Evolutionary conservation across 2,797 vertebrate genomes (phyloP), one percentile per base, ranked within the genome.

Genomic region (Melanotaenia nigrans): DNA sequence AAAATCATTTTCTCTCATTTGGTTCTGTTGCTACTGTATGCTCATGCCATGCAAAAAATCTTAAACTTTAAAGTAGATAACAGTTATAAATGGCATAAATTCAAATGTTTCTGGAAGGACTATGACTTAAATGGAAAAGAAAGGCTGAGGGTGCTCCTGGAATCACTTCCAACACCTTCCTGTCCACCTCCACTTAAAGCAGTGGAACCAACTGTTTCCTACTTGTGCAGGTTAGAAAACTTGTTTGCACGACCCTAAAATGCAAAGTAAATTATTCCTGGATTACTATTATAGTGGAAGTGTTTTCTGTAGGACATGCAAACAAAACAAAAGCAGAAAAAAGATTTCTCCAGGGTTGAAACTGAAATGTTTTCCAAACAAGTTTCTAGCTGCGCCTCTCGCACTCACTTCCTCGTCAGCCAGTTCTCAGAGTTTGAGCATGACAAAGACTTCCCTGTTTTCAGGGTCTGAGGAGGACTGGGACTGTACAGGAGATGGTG

Each of bases 371-470:
- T 65, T 76, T 75, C 56, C 55, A 85, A 78, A 75, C 25, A 28
- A 76, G 71, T 61, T 61, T 79, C 73, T 72, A 60, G 74, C 75
- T 74, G 70, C 35, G 73, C 76, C 54, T 82, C 78, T 85, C 75
- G 84, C 33, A 5, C 68, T 86, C 73, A 54, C 35, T 81, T 88
- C 81, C 70, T 85, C 77, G 77, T 74, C 70, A 74, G 49, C 78
- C 77, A 83, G 72, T 56, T 84, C 68, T 84, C 76, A 96, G 73
- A 96, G 95, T 78, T 91, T 95, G 68, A 96, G 92, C 92, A 91
- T 93, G 72, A 96, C 96, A 91, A 95, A 94, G 57, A 95, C 90
- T 62, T 95, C 94, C 0, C 92, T 90, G 91, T 95, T 94, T 12
- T 89, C 83, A 67, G 78, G 12, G 68, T 87, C 75, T 59, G 84